Evolutionary conservation across 2,797 vertebrate genomes (phyloP), one percentile per base, ranked within the genome.

Genomic region (Pipistrellus kuhlii): DNA sequence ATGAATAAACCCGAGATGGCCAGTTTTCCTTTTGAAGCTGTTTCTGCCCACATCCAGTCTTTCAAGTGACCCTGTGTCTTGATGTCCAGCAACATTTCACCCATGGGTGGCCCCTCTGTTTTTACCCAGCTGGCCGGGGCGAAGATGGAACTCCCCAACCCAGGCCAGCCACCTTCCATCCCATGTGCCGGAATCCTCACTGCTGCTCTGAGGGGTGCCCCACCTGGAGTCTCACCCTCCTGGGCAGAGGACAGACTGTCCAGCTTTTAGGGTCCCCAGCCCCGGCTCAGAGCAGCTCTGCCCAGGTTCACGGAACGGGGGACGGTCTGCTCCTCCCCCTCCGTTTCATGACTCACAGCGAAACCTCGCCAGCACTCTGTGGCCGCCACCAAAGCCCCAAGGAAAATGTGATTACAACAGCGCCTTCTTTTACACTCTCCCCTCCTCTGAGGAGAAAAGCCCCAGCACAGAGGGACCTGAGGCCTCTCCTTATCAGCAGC

Each of bases 151-250:
- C 15, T 20, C 64, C 64, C 7, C 30, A 17, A 18, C 64, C 17
- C n/a, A 8, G 66, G 32, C 55, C 30, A 20, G 57, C 38, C 20
- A 5, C 32, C 30, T 35, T 48, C 85, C 85, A 62, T 15, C 55
- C n/a, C 77, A 8, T 0, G 7, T 20, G 66, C 0, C 0, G 0
- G 18, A 35, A 2, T 57, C 48, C 27, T 57, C 35, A 7, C 83
- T 15, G 18, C 83, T 8, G 18, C 20, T 35, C 32, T 4, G 2
- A 13, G 3, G 3, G 62, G 25, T 12, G 17, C 1, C n/a, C 32
- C 12, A 1, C 25, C 7, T 13, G 5, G 44, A 53, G 27, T 30
- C 77, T n/a, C 68, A 10, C 23, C 8, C 1, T n/a, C 53, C 1
- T 0, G 41, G 32, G 6, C 23, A 18, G 72, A 23, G 13, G 48